Conservation (phyloP, 1,140 invertebrate genomes). For the Bombus huntii region DNA sequence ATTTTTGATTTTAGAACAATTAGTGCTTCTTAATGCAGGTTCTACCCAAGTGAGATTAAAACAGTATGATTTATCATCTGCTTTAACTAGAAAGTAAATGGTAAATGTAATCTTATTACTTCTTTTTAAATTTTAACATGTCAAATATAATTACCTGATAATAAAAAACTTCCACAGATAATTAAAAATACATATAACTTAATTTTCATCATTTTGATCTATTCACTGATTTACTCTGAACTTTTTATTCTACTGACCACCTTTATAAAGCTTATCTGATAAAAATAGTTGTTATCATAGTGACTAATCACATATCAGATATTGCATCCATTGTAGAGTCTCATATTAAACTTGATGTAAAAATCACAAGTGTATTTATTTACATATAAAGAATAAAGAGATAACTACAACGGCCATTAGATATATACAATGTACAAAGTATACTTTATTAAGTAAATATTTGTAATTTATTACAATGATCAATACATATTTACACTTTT, state of each 20-base stretch:
- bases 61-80: conserved; percentile 38
- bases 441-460: conserved; percentile 26
- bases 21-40: neutral
- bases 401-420: neutral
- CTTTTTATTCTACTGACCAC: neutral
- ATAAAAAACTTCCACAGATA: neutral
- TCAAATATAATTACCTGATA: conserved; percentile 41
- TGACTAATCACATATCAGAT: conserved; percentile 3
- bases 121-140: neutral
- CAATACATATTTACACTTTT: conserved; percentile 52
- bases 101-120: conserved; percentile 16
- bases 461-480: conserved; percentile 48
- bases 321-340: neutral
- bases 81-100: conserved; percentile 25
- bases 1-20: neutral
- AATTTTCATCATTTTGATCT: conserved; percentile 30
- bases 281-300: conserved; percentile 1
- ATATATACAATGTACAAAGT: neutral
- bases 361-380: neutral
- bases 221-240: neutral
- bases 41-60: conserved; percentile 68
- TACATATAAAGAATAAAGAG: neutral
- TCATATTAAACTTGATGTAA: neutral
- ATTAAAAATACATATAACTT: conserved; percentile 7
- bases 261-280: conserved; percentile 52